phyloP scores from a whole-genome alignment of 2,113 vertebrate species.

The Chauna torquata region DNA sequence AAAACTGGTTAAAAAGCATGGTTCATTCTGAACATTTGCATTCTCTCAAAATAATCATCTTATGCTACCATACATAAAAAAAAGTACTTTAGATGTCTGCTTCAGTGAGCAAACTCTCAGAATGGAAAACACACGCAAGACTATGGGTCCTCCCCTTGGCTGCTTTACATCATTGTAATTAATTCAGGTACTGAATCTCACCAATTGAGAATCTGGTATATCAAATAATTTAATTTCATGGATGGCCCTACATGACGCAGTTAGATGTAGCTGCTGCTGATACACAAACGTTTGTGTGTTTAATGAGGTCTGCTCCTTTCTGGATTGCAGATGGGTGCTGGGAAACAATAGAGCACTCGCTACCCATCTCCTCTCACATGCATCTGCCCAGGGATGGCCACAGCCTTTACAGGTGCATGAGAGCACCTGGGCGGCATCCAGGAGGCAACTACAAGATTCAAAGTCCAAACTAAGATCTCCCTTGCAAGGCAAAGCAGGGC shows the following conservation, averaged over 20 bases:
- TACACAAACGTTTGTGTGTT: neutral
- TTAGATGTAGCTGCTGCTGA: neutral
- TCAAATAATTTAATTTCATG: constrained; percentile 24
- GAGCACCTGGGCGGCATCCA: neutral
- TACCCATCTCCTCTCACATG: neutral
- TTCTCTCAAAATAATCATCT: neutral
- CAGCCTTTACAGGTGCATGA: neutral
- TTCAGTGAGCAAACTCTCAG: neutral
- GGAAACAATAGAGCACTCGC: neutral
- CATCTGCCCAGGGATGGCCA: fast-evolving
- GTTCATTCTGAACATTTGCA: neutral
- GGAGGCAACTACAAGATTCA: neutral
- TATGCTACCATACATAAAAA: neutral
- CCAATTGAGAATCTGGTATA: neutral
- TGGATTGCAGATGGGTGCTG: neutral
- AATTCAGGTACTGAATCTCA: neutral
- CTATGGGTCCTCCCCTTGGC: neutral
- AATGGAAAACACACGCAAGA: neutral
- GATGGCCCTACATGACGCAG: neutral
- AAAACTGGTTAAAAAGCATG: neutral
- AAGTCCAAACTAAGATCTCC: neutral
- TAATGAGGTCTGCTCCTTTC: neutral
- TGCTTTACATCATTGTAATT: neutral
- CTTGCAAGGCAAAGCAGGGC: neutral
- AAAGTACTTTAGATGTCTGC: neutral